These are phyloP conservation scores for Drosophila equinoxialis DNA, from an alignment of 1,140 invertebrate species.

Conservation along the genomic window DNA sequence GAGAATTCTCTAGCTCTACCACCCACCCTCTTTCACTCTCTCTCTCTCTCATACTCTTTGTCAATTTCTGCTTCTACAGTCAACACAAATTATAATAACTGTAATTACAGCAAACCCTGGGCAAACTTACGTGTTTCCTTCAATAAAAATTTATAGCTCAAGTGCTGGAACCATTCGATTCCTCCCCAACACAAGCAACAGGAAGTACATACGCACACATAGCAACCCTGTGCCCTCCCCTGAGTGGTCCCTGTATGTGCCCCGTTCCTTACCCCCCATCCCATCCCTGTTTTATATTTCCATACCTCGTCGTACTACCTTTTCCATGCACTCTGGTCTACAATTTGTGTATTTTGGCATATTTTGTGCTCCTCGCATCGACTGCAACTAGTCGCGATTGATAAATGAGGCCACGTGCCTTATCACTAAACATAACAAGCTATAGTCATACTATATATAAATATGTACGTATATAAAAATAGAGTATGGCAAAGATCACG, in stretches of 20 bases:
- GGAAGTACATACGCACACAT: conserved; percentile 17
- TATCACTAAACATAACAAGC: conserved; percentile 72
- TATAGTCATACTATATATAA: conserved; percentile 39
- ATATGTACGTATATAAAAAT: conserved; percentile 52
- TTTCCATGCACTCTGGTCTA: conserved; percentile 27
- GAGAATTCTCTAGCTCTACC: conserved; percentile 17
- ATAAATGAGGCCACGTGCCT: conserved; percentile 80
- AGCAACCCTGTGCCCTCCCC: conserved; percentile 34
- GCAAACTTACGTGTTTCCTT: conserved; percentile 64
- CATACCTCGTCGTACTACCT: conserved; percentile 23
- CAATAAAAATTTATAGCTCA: conserved; percentile 71
- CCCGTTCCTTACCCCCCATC: neutral
- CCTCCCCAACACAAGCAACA: conserved; percentile 27
- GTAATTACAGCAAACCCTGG: conserved; percentile 66
- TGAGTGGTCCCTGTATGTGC: neutral
- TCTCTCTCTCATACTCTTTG: conserved; percentile 1
- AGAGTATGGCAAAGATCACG: conserved; percentile 55
- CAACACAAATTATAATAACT: conserved; percentile 81
- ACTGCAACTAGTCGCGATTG: conserved; percentile 58
- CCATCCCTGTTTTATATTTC: neutral
- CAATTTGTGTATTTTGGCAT: conserved; percentile 39
- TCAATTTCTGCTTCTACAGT: conserved; percentile 47
- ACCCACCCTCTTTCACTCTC: neutral
- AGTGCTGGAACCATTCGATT: conserved; percentile 54
- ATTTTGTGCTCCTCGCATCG: conserved; percentile 8